These are phyloP conservation scores for Spilogale gracilis DNA, from an alignment of 2,113 vertebrate species.

Conservation along the genomic window DNA sequence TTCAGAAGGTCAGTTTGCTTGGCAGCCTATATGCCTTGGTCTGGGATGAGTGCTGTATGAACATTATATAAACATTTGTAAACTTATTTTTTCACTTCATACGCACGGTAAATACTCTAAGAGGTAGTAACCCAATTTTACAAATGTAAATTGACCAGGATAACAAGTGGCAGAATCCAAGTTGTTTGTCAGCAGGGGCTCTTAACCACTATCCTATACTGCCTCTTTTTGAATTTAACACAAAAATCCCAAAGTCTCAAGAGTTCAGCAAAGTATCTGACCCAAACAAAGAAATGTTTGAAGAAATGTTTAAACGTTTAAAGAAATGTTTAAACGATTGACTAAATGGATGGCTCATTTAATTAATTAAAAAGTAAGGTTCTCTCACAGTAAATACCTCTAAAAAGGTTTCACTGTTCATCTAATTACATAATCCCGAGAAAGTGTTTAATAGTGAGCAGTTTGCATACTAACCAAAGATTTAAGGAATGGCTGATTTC, in stretches of 20 bases:
- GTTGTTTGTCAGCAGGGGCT: slow-evolving; percentile 48
- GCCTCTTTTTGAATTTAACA: neutral
- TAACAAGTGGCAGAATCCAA: neutral
- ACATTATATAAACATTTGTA: neutral
- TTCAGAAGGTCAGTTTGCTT: neutral
- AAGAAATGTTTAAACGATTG: slow-evolving; percentile 16
- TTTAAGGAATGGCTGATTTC: slow-evolving; percentile 36
- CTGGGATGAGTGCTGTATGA: neutral
- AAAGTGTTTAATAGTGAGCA: neutral
- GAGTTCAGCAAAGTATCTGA: neutral
- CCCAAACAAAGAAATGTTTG: neutral
- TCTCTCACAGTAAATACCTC: slow-evolving; percentile 42
- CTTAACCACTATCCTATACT: neutral
- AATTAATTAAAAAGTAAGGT: slow-evolving; percentile 45
- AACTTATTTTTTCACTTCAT: neutral
- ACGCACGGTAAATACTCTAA: neutral
- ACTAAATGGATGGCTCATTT: slow-evolving; percentile 46
- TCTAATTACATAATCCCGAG: slow-evolving; percentile 28
- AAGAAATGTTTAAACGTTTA: slow-evolving; percentile 10
- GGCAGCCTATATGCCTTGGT: neutral
- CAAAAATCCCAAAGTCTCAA: slow-evolving; percentile 17
- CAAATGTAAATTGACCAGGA: slow-evolving; percentile 15
- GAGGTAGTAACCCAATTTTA: slow-evolving; percentile 4
- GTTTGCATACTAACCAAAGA: neutral
- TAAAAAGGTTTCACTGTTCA: slow-evolving; percentile 36